These are phyloP conservation scores for Channa maculata DNA, from an alignment of 2,113 vertebrate genomes.

Conservation along the genomic window DNA sequence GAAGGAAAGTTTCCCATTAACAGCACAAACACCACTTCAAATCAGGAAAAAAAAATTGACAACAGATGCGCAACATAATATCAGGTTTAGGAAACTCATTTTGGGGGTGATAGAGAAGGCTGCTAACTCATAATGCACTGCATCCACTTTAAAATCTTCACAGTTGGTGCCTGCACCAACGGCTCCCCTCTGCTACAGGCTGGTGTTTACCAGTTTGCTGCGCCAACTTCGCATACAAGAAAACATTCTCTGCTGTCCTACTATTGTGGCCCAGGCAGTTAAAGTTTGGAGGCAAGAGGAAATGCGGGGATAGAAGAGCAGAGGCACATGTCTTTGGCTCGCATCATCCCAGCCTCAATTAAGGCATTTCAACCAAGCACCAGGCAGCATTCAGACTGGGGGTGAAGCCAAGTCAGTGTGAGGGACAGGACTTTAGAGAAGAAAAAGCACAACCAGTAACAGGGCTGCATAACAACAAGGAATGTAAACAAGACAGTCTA, in stretches of 20 bases:
- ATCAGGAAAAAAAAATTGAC: conserved; percentile 22
- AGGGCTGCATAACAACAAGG: conserved; percentile 17
- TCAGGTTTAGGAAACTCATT: conserved; percentile 65
- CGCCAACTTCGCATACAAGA: conserved; percentile 52
- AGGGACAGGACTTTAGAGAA: conserved; percentile 50
- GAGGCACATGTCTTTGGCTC: conserved; percentile 62
- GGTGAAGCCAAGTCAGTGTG: conserved; percentile 42
- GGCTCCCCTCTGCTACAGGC: conserved; percentile 50
- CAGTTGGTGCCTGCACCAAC: conserved; percentile 45
- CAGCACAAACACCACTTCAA: conserved; percentile 61
- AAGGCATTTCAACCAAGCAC: conserved; percentile 67
- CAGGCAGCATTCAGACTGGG: conserved; percentile 33
- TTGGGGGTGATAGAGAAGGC: conserved; percentile 50
- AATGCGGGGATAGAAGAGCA: conserved; percentile 22
- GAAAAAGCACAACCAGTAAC: conserved; percentile 23
- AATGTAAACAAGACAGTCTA: conserved; percentile 7
- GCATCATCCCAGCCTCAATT: conserved; percentile 47
- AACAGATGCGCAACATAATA: conserved; percentile 73
- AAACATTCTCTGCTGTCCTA: conserved; percentile 48
- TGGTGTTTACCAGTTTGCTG: conserved; percentile 50
- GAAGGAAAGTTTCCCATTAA: conserved; percentile 58
- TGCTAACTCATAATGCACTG: conserved; percentile 44
- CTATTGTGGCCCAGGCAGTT: conserved; percentile 43
- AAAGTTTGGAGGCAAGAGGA: conserved; percentile 41
- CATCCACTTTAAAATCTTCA: conserved; percentile 59